Percentiles rank a stretch among this genome's conserved stretches.
Evolutionary conservation across 2,797 vertebrate genomes (phyloP).

Genomic region (Helarctos malayanus): DNA sequence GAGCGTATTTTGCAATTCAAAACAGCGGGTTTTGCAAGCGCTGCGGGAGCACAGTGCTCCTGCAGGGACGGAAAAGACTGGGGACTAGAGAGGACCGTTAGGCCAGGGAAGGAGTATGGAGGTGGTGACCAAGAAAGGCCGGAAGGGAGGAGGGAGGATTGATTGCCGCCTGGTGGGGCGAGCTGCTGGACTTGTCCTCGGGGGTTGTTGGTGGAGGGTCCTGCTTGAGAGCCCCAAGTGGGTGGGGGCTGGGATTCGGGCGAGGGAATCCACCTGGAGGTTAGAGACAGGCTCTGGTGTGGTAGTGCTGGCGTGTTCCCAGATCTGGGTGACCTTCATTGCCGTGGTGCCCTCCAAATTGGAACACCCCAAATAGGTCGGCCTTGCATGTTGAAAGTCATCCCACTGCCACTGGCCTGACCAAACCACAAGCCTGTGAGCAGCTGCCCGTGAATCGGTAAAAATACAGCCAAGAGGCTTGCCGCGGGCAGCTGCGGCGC

Average conservation of each 20-base stretch:
- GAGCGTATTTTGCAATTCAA: not conserved
- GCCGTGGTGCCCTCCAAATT: not conserved
- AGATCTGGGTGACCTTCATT: not conserved
- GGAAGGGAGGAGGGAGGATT: not conserved
- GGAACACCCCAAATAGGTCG: not conserved
- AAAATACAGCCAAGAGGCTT: not conserved
- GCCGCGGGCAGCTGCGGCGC: not conserved
- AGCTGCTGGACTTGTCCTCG: not conserved
- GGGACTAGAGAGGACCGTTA: not conserved
- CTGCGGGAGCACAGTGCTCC: too few relatives aligned
- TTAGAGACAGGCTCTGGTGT: not conserved
- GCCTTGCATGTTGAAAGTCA: not conserved
- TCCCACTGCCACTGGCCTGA: not conserved
- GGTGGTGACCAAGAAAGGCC: not conserved
- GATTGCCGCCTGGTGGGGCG: fast-evolving
- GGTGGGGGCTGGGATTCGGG: not conserved
- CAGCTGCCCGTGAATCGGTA: not conserved
- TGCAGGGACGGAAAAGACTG: too few relatives aligned
- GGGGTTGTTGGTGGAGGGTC: not conserved
- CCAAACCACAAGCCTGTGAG: not conserved
- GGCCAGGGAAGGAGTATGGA: not conserved
- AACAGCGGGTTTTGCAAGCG: not conserved
- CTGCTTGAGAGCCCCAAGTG: not conserved
- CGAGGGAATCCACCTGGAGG: not conserved
- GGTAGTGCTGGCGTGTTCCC: fast-evolving